Base-by-base conservation (phyloP, 1,140 invertebrate genomes). In the Agraylea sexmaculata region DNA sequence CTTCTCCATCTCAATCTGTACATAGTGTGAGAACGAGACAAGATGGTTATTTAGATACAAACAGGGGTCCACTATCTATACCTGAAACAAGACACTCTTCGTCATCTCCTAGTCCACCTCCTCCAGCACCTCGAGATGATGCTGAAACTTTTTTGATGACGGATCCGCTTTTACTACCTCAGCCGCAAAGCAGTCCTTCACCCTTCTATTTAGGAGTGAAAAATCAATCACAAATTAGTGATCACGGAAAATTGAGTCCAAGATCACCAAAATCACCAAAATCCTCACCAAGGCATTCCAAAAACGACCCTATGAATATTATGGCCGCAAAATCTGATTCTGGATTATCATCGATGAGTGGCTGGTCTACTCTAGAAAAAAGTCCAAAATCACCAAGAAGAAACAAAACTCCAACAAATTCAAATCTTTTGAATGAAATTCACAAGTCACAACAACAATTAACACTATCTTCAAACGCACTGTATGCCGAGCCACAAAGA, bases 291-390 rank as follows among this genome's bases (percentile, higher is more conserved):
- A 83, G 82, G 56, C 73, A 80, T 50, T 59, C 73, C 2, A 78
- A 78, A 54, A 77, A 75, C 49, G 71, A 75, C 44, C 60, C 59
- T 28, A 59, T 58, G 29, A 77, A 74, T 55, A 78, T 80, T 33
- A 73, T 75, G 10, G 66, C 77, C 20, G 76, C 76, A 4, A 84
- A 83, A 57, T 86, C 82, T 5, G 84, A 89, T 61, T 87, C 83
- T 1, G 83, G 83, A 2, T 59, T 88, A 28, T 87, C 83, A 1
- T 87, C 84, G 10, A 82, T 87, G 75, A 87, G 81, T 57, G 79
- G 79, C 11, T 86, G 83, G 76, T 86, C 81, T 7, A 84, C 78
- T 56, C 58, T 84, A 46, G 83, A 87, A 60, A 87, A 87, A 64
- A 85, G 83, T 19, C 83, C 82, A 8, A 77, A 77, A 34, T 84